Percentiles rank a stretch among this genome's conserved stretches.
Conservation (phyloP, 2,888 invertebrate genomes). For the Drosophila ochracea region DNA sequence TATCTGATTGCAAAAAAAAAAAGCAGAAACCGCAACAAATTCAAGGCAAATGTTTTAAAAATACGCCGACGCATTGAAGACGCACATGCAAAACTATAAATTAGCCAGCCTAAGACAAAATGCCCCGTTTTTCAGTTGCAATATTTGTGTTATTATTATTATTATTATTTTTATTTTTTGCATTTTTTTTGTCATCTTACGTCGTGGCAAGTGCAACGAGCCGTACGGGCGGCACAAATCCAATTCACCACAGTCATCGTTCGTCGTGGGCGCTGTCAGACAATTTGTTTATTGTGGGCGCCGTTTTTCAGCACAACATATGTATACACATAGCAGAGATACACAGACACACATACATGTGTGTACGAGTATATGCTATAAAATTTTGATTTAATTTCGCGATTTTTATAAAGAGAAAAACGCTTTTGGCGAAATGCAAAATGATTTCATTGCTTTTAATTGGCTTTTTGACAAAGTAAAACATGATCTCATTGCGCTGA, state of each 20-base stretch:
- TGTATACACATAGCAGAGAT: conserved; percentile 8
- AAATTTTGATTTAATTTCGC: conserved; percentile 38
- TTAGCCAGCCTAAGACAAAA: conserved; percentile 47
- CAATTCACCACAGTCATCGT: conserved; percentile 73
- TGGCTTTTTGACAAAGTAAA: conserved; percentile 57
- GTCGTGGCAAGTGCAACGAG: conserved; percentile 57
- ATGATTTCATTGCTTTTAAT: conserved; percentile 70
- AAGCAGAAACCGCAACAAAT: conserved; percentile 40
- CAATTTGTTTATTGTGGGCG: conserved; percentile 76
- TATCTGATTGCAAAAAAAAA: conserved; percentile 40
- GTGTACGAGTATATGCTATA: conserved; percentile 8
- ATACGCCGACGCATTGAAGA: conserved; percentile 56
- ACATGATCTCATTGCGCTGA: conserved; percentile 70
- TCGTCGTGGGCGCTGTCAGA: conserved; percentile 66
- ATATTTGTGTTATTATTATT: conserved; percentile 10
- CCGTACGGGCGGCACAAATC: conserved; percentile 58
- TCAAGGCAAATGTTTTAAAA: conserved; percentile 76
- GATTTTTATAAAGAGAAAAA: conserved; percentile 33
- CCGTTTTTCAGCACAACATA: conserved; percentile 50
- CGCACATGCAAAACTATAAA: conserved; percentile 60
- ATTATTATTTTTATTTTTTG: background rate
- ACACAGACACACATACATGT: background rate
- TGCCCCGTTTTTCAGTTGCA: conserved; percentile 37
- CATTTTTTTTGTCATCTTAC: conserved; percentile 38
- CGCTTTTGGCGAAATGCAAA: conserved; percentile 43